Percentiles rank a stretch among this genome's conserved stretches.
phyloP scores from a whole-genome alignment of 2,113 vertebrate genomes.

The Sinocyclocheilus maitianheensis region DNA sequence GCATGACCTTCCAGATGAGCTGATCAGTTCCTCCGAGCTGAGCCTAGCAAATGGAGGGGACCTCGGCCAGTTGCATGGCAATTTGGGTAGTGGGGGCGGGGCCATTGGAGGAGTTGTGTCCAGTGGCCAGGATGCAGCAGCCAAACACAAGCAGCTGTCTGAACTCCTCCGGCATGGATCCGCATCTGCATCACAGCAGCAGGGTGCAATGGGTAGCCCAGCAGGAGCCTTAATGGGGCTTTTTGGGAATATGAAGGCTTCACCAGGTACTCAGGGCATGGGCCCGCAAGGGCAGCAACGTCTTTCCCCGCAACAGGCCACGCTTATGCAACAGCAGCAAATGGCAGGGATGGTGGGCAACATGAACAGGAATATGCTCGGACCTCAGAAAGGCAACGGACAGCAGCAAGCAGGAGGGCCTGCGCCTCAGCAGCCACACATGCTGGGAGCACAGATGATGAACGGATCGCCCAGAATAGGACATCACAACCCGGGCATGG shows the following conservation, averaged over 20 bases:
- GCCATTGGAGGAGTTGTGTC: conserved; percentile 64
- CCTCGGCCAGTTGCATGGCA: conserved; percentile 90
- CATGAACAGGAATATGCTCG: conserved; percentile 77
- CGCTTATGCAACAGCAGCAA: conserved; percentile 81
- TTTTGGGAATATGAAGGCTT: conserved; percentile 74
- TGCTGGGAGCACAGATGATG: conserved; percentile 87
- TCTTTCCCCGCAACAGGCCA: conserved; percentile 76
- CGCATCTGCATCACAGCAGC: conserved; percentile 78
- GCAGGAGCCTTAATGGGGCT: conserved; percentile 71
- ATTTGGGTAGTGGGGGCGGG: conserved; percentile 79
- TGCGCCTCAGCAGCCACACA: conserved; percentile 69
- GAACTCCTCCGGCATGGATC: conserved; percentile 89
- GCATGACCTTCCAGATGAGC: conserved; percentile 96
- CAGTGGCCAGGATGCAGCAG: conserved; percentile 88
- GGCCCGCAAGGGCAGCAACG: conserved; percentile 71
- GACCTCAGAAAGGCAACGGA: conserved; percentile 75
- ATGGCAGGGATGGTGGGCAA: conserved; percentile 71
- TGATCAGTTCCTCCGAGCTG: conserved; percentile 91
- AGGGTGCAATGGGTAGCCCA: conserved; percentile 74
- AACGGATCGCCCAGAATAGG: conserved; percentile 95
- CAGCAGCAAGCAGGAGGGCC: conserved; percentile 58
- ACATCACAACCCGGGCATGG: conserved; percentile 86
- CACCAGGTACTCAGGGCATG: conserved; percentile 73
- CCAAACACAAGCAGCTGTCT: conserved; percentile 98
- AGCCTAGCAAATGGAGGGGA: conserved; percentile 92